A percentile compares a stretch with the other conserved stretches of the same genome.
Evolutionary conservation across 1,140 invertebrate species (phyloP).

Genomic region (Aleiodes sp.): DNA sequence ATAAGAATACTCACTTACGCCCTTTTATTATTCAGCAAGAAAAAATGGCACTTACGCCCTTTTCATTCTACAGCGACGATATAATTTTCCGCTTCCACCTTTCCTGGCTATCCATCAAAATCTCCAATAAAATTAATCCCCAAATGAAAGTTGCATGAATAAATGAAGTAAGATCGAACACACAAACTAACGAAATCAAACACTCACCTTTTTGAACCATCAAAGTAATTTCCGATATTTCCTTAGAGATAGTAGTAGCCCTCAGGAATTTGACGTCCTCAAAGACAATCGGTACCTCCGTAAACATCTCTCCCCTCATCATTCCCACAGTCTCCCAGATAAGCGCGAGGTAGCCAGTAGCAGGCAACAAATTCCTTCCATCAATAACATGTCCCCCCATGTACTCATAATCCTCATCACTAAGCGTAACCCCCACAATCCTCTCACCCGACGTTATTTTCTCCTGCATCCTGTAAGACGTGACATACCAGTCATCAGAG

Average conservation of each 20-base stretch:
- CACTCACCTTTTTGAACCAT: constrained; percentile 81
- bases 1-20: too few relatives aligned
- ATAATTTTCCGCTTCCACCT: too few relatives aligned
- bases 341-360: constrained; percentile 85
- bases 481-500: constrained; percentile 78
- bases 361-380: constrained; percentile 86
- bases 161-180: too few relatives aligned
- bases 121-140: too few relatives aligned
- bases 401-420: constrained; percentile 78
- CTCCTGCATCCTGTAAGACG: constrained; percentile 69
- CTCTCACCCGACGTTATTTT: constrained; percentile 74
- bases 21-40: too few relatives aligned
- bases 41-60: too few relatives aligned
- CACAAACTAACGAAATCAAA: not conserved
- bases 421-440: constrained; percentile 69
- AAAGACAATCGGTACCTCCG: constrained; percentile 83
- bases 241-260: constrained; percentile 81
- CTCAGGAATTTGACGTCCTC: constrained; percentile 86
- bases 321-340: constrained; percentile 90
- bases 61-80: too few relatives aligned
- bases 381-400: constrained; percentile 89
- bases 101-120: too few relatives aligned
- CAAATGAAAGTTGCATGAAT: too few relatives aligned
- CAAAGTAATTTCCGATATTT: constrained; percentile 78
- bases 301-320: constrained; percentile 75